Evolutionary conservation across 2,888 invertebrate genomes (phyloP).

Genomic region (Heliconius aoede): DNA sequence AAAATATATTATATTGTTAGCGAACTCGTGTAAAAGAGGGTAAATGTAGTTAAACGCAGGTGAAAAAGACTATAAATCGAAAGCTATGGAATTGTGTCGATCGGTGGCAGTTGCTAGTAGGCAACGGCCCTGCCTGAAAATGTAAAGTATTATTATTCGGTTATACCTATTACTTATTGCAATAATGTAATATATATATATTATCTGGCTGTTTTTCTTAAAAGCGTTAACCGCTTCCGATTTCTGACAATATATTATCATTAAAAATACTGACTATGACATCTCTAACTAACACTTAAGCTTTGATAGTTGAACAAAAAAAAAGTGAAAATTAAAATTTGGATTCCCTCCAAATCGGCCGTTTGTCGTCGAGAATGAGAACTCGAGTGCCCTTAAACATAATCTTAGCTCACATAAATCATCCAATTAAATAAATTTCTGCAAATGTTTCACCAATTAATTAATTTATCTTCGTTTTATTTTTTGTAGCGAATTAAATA

Average conservation of each 20-base stretch:
- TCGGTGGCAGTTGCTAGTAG: too few species aligned
- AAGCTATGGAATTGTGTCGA: too few species aligned
- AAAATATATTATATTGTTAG: too few species aligned
- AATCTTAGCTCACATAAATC: slow-evolving; percentile 59
- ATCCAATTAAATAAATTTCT: slow-evolving; percentile 63
- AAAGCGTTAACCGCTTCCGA: too few species aligned
- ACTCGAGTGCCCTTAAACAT: slow-evolving; percentile 57
- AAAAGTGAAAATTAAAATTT: slow-evolving; percentile 57
- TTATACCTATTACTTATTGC: too few species aligned
- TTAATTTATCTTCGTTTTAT: slow-evolving; percentile 23
- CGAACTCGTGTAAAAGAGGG: too few species aligned
- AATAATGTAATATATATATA: too few species aligned
- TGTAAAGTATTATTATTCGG: too few species aligned
- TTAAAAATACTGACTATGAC: slow-evolving; percentile 43
- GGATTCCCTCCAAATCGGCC: slow-evolving; percentile 66
- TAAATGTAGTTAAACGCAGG: too few species aligned
- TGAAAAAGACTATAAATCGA: too few species aligned
- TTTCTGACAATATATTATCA: slow-evolving; percentile 7
- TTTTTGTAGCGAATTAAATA: neutral
- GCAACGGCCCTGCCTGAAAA: too few species aligned
- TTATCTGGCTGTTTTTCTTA: too few species aligned
- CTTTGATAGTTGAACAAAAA: slow-evolving; percentile 54
- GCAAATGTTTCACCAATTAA: slow-evolving; percentile 27
- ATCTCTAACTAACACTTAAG: slow-evolving; percentile 48
- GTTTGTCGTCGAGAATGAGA: slow-evolving; percentile 64